These are phyloP conservation scores for Electrona antarctica DNA, from an alignment of 2,113 vertebrate genomes.

Conservation along the genomic window DNA sequence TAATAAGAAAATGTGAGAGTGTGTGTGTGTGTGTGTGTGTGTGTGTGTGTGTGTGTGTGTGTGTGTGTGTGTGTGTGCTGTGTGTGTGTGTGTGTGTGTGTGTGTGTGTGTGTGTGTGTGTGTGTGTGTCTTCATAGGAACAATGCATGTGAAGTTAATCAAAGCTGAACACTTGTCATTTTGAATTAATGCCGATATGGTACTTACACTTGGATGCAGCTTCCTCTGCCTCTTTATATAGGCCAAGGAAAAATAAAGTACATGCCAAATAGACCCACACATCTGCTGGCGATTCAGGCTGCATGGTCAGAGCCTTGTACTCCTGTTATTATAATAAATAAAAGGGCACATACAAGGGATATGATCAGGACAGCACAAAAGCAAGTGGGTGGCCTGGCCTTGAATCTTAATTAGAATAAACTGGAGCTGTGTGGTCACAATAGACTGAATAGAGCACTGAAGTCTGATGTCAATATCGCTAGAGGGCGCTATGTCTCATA, in stretches of 20 bases:
- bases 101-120: background rate
- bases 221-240: constrained; percentile 93
- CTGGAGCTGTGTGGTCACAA: too few species aligned
- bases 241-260: constrained; percentile 91
- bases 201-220: constrained; percentile 89
- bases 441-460: too few species aligned
- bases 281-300: constrained; percentile 82
- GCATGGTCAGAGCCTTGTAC: constrained; percentile 83
- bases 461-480: too few species aligned
- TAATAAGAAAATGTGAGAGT: background rate
- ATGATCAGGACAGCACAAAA: background rate
- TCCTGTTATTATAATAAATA: constrained; percentile 79
- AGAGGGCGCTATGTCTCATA: too few species aligned
- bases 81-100: background rate
- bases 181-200: background rate
- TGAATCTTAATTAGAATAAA: too few species aligned
- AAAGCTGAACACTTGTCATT: background rate
- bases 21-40: too few species aligned
- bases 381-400: background rate
- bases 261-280: constrained; percentile 96
- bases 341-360: constrained; percentile 4
- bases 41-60: too few species aligned
- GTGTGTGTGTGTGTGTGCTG: background rate
- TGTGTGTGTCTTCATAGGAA: too few species aligned
- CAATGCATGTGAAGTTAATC: too few species aligned